phyloP scores from a whole-genome alignment of 2,113 vertebrate species.

The Peromyscus maniculatus region DNA sequence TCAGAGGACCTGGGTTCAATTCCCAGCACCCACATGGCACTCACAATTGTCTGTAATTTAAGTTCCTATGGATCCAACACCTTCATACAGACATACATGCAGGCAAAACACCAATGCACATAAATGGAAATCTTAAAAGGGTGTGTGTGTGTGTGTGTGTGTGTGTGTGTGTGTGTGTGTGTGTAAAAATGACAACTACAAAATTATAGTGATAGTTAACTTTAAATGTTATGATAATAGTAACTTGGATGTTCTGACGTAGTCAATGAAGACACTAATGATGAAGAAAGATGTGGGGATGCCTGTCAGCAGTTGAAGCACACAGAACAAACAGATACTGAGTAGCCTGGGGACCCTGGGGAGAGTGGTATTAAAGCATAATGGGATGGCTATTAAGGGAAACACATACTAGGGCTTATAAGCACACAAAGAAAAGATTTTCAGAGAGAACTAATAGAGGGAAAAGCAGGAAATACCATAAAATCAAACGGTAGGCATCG shows the following conservation, averaged over 20 bases:
- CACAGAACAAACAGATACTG: conserved; percentile 34
- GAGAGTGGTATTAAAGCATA: neutral
- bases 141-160: neutral
- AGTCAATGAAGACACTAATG: conserved; percentile 28
- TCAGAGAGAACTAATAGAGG: conserved; percentile 9
- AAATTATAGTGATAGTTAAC: conserved; percentile 43
- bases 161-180: neutral
- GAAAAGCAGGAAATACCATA: conserved; percentile 23
- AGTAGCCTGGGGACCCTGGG: neutral
- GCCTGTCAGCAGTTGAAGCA: neutral
- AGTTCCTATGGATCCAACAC: neutral
- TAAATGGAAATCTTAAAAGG: neutral
- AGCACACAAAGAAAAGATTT: conserved; percentile 2
- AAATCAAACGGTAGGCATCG: conserved; percentile 49
- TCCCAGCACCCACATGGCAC: neutral
- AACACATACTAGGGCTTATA: conserved; percentile 14
- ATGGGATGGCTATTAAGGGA: conserved; percentile 23
- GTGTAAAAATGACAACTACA: neutral
- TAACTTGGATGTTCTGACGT: neutral
- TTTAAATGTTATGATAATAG: conserved; percentile 9
- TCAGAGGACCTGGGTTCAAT: neutral
- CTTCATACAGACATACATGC: neutral
- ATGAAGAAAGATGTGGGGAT: neutral
- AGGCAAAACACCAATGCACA: neutral
- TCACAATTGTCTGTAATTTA: neutral